A percentile compares a stretch with the other conserved stretches of the same genome.
phyloP scores from a whole-genome alignment of 2,888 invertebrate genomes.

The Ceratothoa steindachneri region DNA sequence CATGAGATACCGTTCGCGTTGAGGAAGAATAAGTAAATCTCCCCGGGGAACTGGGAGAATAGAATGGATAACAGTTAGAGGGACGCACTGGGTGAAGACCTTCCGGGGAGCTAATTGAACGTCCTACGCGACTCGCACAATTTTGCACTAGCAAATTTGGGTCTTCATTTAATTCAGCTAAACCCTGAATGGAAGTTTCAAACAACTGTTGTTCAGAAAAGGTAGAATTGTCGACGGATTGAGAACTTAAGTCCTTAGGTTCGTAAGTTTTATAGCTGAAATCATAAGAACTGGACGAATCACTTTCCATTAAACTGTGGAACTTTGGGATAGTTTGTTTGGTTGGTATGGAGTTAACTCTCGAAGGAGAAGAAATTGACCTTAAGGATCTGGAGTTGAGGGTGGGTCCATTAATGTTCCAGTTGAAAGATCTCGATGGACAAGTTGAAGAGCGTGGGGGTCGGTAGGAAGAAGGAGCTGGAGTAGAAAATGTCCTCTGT shows the following conservation, averaged over 20 bases:
- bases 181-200: not conserved
- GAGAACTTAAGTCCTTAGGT: not conserved
- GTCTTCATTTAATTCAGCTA: not conserved
- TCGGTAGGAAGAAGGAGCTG: not conserved
- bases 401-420: not conserved
- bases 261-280: not conserved
- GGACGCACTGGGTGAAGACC: not conserved
- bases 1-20: not conserved
- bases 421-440: not conserved
- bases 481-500: not conserved
- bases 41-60: constrained; percentile 2
- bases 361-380: not conserved
- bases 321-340: constrained; percentile 6
- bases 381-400: not conserved
- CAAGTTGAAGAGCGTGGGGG: not conserved
- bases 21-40: not conserved
- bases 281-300: not conserved
- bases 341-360: not conserved
- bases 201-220: constrained; percentile 7
- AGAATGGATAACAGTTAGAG: not conserved
- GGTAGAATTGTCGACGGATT: not conserved
- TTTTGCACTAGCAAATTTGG: not conserved
- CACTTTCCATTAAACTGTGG: not conserved
- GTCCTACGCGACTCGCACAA: constrained; percentile 5
- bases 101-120: constrained; percentile 8